Percentiles rank a stretch among this genome's conserved stretches.
phyloP scores from a whole-genome alignment of 2,113 vertebrate species.

The Thamnophis sirtalis region DNA sequence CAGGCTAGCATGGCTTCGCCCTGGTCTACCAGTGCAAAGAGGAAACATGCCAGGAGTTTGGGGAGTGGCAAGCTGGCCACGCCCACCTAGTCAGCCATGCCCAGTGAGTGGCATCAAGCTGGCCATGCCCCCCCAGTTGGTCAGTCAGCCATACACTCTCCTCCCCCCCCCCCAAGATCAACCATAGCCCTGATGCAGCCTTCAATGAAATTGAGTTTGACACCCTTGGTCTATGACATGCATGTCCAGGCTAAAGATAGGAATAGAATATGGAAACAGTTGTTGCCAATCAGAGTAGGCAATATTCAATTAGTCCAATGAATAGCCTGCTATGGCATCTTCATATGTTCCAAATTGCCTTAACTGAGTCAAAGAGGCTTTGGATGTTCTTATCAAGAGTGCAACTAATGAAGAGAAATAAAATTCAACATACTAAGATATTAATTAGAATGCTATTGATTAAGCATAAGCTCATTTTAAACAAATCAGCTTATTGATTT shows the following conservation, averaged over 20 bases:
- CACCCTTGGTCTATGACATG: too few relatives aligned
- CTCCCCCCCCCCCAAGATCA: too few relatives aligned
- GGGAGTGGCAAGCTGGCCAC: too few relatives aligned
- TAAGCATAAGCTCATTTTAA: constrained; percentile 13
- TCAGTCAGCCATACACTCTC: too few relatives aligned
- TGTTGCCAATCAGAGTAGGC: not conserved
- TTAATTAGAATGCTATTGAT: constrained; percentile 8
- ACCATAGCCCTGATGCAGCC: too few relatives aligned
- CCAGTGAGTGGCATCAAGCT: too few relatives aligned
- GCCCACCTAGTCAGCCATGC: too few relatives aligned
- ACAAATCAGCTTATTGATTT: not conserved
- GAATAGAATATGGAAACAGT: not conserved
- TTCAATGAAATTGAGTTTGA: too few relatives aligned
- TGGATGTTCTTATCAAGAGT: constrained; percentile 2
- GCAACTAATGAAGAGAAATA: not conserved
- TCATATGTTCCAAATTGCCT: not conserved
- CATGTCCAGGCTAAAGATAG: not conserved
- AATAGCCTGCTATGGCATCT: not conserved
- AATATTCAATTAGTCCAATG: not conserved
- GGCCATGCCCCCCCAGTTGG: too few relatives aligned
- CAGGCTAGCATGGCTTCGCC: too few relatives aligned
- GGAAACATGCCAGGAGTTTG: too few relatives aligned
- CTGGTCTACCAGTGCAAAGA: too few relatives aligned
- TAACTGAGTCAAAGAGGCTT: not conserved
- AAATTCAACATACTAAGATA: constrained; percentile 20